These are phyloP conservation scores for Neomorphus geoffroyi DNA, from an alignment of 2,797 vertebrate genomes.

Conservation along the genomic window DNA sequence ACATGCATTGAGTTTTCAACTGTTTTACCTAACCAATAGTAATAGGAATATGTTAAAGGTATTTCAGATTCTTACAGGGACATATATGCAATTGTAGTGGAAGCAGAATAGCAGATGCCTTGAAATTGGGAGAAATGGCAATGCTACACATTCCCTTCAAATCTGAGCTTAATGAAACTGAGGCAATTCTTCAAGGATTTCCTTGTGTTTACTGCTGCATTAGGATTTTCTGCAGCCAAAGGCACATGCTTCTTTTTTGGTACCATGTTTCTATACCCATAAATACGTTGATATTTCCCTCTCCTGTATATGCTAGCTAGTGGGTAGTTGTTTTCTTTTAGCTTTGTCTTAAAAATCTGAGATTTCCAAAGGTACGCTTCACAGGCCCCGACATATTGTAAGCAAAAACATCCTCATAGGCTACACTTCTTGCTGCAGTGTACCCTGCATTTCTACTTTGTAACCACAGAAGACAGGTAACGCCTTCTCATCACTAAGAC, in stretches of 20 bases:
- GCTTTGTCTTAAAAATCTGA: neutral
- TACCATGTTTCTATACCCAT: neutral
- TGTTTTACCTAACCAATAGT: neutral
- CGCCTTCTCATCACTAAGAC: neutral
- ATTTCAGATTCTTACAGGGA: neutral
- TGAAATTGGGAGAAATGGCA: neutral
- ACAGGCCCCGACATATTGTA: neutral
- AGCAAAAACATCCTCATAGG: neutral
- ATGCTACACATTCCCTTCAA: neutral
- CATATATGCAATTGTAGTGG: neutral
- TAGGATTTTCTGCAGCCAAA: neutral
- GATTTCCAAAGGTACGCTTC: neutral
- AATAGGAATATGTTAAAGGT: neutral
- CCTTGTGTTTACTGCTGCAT: neutral
- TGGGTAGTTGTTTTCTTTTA: neutral
- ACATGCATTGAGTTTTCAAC: fast-evolving
- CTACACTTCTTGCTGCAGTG: neutral
- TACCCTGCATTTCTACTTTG: neutral
- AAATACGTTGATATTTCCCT: neutral
- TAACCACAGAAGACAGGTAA: neutral
- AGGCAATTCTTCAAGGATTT: neutral
- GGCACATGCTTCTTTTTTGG: neutral
- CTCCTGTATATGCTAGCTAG: neutral
- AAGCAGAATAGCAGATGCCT: neutral
- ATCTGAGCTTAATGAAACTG: neutral